These are phyloP conservation scores for Agrotis exclamationis DNA, from an alignment of 2,888 invertebrate species.

Conservation along the genomic window DNA sequence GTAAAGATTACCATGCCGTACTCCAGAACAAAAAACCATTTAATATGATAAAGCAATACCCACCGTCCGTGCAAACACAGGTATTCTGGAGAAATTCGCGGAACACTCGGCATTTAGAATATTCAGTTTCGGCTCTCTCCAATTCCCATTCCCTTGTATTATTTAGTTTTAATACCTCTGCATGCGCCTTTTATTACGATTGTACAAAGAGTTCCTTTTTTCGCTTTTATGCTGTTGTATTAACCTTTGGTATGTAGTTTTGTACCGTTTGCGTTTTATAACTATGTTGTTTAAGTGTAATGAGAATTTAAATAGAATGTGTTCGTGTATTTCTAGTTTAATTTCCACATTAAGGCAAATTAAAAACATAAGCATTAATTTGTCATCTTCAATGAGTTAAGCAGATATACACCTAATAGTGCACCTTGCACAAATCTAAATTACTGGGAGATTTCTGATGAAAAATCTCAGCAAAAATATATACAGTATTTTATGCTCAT, in stretches of 20 bases:
- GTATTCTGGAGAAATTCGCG: conserved; percentile 57
- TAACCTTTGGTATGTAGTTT: conserved; percentile 30
- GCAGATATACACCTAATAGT: no score
- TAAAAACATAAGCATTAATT: no score
- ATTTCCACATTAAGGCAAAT: no score
- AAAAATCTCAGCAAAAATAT: no score
- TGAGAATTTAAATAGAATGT: neutral
- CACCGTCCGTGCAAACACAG: conserved; percentile 45
- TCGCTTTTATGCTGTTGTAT: conserved; percentile 18
- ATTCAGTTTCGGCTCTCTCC: conserved; percentile 58
- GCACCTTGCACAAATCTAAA: no score
- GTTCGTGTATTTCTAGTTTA: neutral
- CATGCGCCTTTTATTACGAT: conserved; percentile 44
- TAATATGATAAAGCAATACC: conserved; percentile 51
- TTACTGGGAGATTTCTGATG: no score
- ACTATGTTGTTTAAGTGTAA: neutral
- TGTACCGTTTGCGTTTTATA: conserved; percentile 7
- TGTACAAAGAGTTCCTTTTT: conserved; percentile 39
- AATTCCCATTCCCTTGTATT: conserved; percentile 50
- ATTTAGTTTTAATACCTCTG: conserved; percentile 58
- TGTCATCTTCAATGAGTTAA: no score
- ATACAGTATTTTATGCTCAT: no score
- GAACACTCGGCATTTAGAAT: conserved; percentile 57
- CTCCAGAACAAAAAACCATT: conserved; percentile 35
- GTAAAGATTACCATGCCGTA: neutral